Evolutionary conservation across 2,888 invertebrate species (phyloP).

Genomic region (Drepanosiphum platanoidis): DNA sequence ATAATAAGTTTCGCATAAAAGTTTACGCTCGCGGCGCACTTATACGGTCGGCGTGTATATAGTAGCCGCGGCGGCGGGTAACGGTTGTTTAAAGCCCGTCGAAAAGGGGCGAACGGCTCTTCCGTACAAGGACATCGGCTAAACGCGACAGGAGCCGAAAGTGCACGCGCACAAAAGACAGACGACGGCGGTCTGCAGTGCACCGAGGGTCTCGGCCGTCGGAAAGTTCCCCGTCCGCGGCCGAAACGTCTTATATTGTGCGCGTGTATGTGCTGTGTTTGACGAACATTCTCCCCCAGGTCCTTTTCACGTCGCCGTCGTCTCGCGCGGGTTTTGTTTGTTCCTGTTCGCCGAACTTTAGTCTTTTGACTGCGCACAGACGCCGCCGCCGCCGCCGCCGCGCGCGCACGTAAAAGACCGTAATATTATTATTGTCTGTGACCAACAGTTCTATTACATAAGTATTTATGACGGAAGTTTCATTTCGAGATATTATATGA

Average conservation of each 20-base stretch:
- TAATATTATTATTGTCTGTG: not conserved
- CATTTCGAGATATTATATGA: too few relatives aligned
- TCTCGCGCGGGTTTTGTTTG: conserved; percentile 10
- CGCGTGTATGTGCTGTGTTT: not conserved
- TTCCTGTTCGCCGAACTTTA: conserved; percentile 24
- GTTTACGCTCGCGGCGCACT: not conserved
- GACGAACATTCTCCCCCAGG: not conserved
- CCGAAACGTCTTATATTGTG: not conserved
- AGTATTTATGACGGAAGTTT: too few relatives aligned
- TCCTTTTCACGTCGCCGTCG: not conserved
- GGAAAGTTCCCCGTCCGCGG: not conserved
- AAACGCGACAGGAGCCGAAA: not conserved
- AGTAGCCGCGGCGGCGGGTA: not conserved
- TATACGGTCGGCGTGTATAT: too few relatives aligned
- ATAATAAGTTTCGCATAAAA: conserved; percentile 28
- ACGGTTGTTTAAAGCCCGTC: not conserved
- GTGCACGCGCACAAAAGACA: conserved; percentile 2
- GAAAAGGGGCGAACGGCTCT: not conserved
- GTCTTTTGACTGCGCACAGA: not conserved
- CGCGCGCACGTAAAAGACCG: not conserved
- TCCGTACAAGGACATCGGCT: not conserved
- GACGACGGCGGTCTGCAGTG: conserved; percentile 8
- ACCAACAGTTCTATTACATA: too few relatives aligned
- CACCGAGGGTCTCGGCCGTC: not conserved
- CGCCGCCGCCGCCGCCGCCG: too few relatives aligned